Base-by-base conservation (phyloP, 2,797 vertebrate species). In the Typhlichthys subterraneus region DNA sequence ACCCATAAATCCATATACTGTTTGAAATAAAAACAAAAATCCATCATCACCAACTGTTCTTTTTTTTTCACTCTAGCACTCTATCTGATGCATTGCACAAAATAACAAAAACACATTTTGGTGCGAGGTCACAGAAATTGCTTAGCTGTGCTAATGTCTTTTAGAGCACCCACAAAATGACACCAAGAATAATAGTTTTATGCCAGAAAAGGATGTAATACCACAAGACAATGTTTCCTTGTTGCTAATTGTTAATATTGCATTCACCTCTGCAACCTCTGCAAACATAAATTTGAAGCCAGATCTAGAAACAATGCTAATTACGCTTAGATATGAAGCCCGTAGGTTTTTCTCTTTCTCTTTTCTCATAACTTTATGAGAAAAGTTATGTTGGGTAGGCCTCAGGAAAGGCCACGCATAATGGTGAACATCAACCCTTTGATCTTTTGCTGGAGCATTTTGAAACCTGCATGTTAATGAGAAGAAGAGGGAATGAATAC, bases 351-450 rank as follows among this genome's bases (percentile, higher is more conserved):
- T 23, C 23, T 23, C 23, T 7, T 23, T 23, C 23, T 23, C 23
- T 23, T 23, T 23, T 23, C 23, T 23, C 23, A 23, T 23, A 23
- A 23, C 61, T 65, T 50, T 15, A 33, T 72, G 31, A 59, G 53
- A n/a, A 67, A 49, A 51, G 19, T 60, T 79, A 8, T n/a, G 3
- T 53, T 71, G 45, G n/a, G 53, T 59, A 11, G 29, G 12, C 12
- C 48, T 59, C 45, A 48, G 45, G 23, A 52, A 23, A 56, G 50
- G 17, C 8, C 12, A 45, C 46, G 12, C 50, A 57, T 9, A 70
- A 31, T 23, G 65, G 59, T 63, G 51, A 69, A 62, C 59, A 42
- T 51, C 57, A 67, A 65, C 13, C 9, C 45, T 12, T 68, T 56
- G 31, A 38, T 59, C 57, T 57, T 60, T 46, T 45, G 14, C 13